These are phyloP conservation scores for Drosophila flavopinicola DNA, from an alignment of 2,888 invertebrate genomes.

Conservation along the genomic window DNA sequence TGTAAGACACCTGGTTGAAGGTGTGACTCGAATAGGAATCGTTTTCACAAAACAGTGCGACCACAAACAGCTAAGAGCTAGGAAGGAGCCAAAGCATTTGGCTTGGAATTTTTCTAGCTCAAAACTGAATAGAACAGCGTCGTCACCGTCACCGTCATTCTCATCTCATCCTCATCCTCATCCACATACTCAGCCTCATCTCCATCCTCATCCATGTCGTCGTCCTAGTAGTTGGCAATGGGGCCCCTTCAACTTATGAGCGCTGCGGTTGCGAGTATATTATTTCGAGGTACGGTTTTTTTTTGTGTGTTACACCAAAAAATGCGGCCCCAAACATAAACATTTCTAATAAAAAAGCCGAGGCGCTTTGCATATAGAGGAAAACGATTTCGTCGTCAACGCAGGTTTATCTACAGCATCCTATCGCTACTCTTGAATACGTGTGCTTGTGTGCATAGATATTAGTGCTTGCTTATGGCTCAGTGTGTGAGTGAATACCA, in stretches of 20 bases:
- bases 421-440: conserved; percentile 51
- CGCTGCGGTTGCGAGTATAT: conserved; percentile 69
- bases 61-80: conserved; percentile 40
- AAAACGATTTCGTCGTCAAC: conserved; percentile 58
- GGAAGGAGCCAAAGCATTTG: conserved; percentile 35
- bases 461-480: conserved; percentile 67
- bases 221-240: conserved; percentile 32
- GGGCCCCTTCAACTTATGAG: conserved; percentile 33
- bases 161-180: conserved; percentile 14
- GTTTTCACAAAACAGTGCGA: conserved; percentile 43
- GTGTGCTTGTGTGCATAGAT: conserved; percentile 43
- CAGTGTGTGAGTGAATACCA: conserved; percentile 50
- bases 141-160: conserved; percentile 17
- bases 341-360: conserved; percentile 58
- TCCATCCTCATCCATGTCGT: conserved; percentile 18
- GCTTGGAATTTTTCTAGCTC: conserved; percentile 56
- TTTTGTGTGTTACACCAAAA: conserved; percentile 59
- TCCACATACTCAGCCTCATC: conserved; percentile 17
- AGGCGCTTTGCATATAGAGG: conserved; percentile 68
- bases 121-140: conserved; percentile 22
- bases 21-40: conserved; percentile 43
- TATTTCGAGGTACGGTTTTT: conserved; percentile 52
- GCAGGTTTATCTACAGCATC: conserved; percentile 69
- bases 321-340: conserved; percentile 53
- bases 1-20: conserved; percentile 46